Evolutionary conservation across 2,113 vertebrate species (phyloP), one percentile per base, ranked within the genome.

Genomic region (Holacanthus passer): DNA sequence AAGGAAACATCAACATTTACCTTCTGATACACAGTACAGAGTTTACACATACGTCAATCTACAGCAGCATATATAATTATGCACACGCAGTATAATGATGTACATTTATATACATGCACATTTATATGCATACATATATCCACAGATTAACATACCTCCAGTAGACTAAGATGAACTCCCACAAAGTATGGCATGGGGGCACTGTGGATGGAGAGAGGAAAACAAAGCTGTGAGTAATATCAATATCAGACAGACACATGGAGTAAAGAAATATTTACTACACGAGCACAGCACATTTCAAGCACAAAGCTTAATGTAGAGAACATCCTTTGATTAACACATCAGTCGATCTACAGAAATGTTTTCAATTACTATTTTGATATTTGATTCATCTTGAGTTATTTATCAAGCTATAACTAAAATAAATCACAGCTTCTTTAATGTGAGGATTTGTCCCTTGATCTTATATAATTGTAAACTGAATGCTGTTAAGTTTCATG

Each of bases 131-230:
- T 50, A 64, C 4, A n/a, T 13, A 70, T 43, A 63, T 6, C 1
- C 12, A 79, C 3, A 55, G 47, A 66, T 52, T 50, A 39, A 81
- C 97, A 89, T 95, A 99, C 98, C 96, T 99, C 98, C 77, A 99
- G 94, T 83, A 99, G 96, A 92, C 98, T 99, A 73, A 97, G 96
- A 93, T 99, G 98, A 93, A 99, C 96, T 29, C 98, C 98, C 91
- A 99, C 96, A 82, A 99, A 94, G 94, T 99, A 99, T 77, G 98
- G 98, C 98, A 99, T 99, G 0, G 98, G 98, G 60, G 98, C 98
- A 91, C 98, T 99, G 94, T 56, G 60, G 85, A 88, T 29, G 78
- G 79, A 86, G 50, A 88, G 81, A 78, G 67, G 48, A 86, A 87
- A 86, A 41, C 75, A 85, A 62, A 85, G 67, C 52, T 65, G 82